Conservation (phyloP, 1,140 invertebrate genomes). For the Meloidogyne floridensis region DNA sequence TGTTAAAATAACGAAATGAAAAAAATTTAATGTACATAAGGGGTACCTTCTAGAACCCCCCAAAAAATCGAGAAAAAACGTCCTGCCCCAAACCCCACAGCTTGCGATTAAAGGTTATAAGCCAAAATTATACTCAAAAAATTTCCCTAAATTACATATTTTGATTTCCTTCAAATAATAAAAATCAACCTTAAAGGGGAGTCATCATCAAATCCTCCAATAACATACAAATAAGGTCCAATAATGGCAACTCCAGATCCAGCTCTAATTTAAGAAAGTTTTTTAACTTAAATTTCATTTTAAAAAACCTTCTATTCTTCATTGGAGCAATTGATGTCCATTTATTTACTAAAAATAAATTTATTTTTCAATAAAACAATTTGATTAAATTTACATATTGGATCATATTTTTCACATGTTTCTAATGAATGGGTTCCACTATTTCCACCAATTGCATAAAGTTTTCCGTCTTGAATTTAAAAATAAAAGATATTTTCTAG, state of each 20-base stretch:
- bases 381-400: conserved; percentile 69
- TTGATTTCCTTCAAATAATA: background rate
- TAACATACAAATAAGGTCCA: conserved; percentile 76
- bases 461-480: conserved; percentile 68
- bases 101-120: too few relatives aligned
- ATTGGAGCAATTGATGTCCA: conserved; percentile 73
- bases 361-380: background rate
- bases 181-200: conserved; percentile 74
- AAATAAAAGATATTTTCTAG: conserved; percentile 5
- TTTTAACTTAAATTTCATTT: background rate
- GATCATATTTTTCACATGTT: conserved; percentile 77
- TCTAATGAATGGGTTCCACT: conserved; percentile 80
- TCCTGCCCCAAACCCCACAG: too few relatives aligned
- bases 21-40: too few relatives aligned
- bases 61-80: too few relatives aligned
- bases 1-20: too few relatives aligned
- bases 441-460: conserved; percentile 80
- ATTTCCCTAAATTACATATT: too few relatives aligned
- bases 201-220: conserved; percentile 87
- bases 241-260: conserved; percentile 55
- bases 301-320: conserved; percentile 39
- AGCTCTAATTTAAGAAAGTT: conserved; percentile 26
- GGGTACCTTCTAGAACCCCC: too few relatives aligned
- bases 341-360: conserved; percentile 76
- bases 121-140: too few relatives aligned